Evolutionary conservation across 2,113 vertebrate genomes (phyloP), one percentile per base, ranked within the genome.

Genomic region (Colossoma macropomum): DNA sequence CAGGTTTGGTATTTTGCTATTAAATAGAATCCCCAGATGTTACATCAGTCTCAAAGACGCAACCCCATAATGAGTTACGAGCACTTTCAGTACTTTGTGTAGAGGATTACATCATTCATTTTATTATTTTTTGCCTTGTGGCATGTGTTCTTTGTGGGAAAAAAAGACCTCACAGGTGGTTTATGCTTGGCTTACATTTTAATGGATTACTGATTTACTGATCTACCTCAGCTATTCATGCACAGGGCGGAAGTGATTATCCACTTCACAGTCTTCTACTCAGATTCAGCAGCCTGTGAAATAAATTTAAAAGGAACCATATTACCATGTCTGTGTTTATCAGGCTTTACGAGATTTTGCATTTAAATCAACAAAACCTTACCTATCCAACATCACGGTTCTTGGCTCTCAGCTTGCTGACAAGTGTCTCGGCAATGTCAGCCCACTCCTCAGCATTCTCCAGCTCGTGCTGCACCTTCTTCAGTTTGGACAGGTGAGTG

Each of bases 361-460:
- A 66, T 17, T 15, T 15, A 2, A 32, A 32, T 6, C 32, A 5
- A 68, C 1, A 68, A 32, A 34, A 8, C 19, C 23, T 23, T 21
- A 59, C 54, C 54, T 59, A n/a, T 59, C 19, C 54, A 59, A 7
- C 54, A 59, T 59, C 54, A 23, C 54, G 54, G 54, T 23, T 59
- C 21, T 59, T 23, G 21, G 54, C 54, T n/a, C 54, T 59, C 83
- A 92, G 65, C 78, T 95, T 96, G 91, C 95, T 96, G 88, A 94
- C 93, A 83, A 95, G 94, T 16, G 94, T 93, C 87, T 96, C 94
- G 0, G 94, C 93, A 0, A 95, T 95, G 41, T 96, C 95, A 0
- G 93, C 95, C 27, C 95, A 89, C 85, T 96, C 95, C 86, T 95
- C 92, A 1, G 95, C 93, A 86, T 95, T 94, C 80, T 96, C 94